A percentile compares a stretch with the other conserved stretches of the same genome.
Evolutionary conservation across 2,797 vertebrate genomes (phyloP).

Genomic region (Pangasius sanitwongsei): DNA sequence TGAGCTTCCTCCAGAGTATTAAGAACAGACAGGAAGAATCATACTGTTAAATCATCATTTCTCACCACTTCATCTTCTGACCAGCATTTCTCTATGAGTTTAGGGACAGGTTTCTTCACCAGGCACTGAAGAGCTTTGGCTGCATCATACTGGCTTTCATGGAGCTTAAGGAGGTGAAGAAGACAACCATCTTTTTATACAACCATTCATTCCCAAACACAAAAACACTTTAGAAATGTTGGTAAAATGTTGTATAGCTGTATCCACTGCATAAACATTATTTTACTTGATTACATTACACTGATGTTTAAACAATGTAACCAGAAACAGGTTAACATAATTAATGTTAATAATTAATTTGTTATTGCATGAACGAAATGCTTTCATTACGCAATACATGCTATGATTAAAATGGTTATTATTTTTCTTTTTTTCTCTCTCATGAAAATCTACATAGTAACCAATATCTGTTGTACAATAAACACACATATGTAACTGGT

Average conservation of each 20-base stretch:
- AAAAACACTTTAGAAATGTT: neutral
- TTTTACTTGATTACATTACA: neutral
- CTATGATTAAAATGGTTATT: neutral
- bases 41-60: constrained; percentile 3
- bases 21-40: neutral
- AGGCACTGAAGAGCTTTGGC: constrained; percentile 97
- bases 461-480: neutral
- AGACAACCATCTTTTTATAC: neutral
- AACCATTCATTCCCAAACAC: neutral
- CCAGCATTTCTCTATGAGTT: constrained; percentile 98
- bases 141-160: constrained; percentile 94
- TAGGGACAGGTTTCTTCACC: constrained; percentile 98
- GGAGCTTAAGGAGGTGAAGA: constrained; percentile 77
- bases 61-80: constrained; percentile 97
- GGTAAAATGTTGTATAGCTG: neutral
- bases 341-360: neutral
- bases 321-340: neutral
- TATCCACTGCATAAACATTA: neutral
- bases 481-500: neutral
- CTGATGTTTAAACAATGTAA: neutral
- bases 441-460: neutral
- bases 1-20: neutral
- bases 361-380: neutral
- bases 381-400: neutral
- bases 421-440: neutral